These are phyloP conservation scores for Polyommatus icarus DNA, from an alignment of 2,888 invertebrate species.

Conservation along the genomic window DNA sequence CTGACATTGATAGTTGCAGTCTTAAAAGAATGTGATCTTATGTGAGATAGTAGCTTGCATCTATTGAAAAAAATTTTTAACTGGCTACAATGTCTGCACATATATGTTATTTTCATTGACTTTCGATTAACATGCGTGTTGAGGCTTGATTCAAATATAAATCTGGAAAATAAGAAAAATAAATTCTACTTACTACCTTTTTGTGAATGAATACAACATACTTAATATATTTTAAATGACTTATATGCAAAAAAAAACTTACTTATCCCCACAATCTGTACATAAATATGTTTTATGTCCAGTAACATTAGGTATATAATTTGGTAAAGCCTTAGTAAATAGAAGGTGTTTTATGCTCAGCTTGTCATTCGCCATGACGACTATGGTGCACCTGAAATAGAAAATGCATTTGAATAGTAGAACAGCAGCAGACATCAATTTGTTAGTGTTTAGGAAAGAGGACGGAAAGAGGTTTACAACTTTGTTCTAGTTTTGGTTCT, in stretches of 20 bases:
- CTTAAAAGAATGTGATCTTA: slow-evolving; percentile 70
- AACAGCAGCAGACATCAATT: neutral
- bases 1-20: slow-evolving; percentile 71
- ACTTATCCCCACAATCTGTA: slow-evolving; percentile 79
- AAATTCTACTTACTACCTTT: slow-evolving; percentile 32
- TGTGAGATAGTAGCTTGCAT: slow-evolving; percentile 74
- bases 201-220: neutral
- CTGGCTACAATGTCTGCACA: slow-evolving; percentile 61
- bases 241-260: slow-evolving; percentile 46
- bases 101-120: slow-evolving; percentile 67
- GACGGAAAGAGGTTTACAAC: too few relatives aligned
- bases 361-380: slow-evolving; percentile 50
- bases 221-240: slow-evolving; percentile 11
- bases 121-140: slow-evolving; percentile 64
- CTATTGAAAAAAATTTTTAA: slow-evolving; percentile 64
- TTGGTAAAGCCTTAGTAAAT: slow-evolving; percentile 65
- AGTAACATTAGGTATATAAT: slow-evolving; percentile 54
- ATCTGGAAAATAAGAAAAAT: slow-evolving; percentile 57
- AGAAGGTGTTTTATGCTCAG: slow-evolving; percentile 65
- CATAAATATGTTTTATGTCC: slow-evolving; percentile 73
- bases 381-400: neutral
- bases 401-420: neutral
- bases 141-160: slow-evolving; percentile 63
- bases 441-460: too few relatives aligned
- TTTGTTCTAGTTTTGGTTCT: too few relatives aligned